A percentile compares a stretch with the other conserved stretches of the same genome.
phyloP scores from a whole-genome alignment of 2,797 vertebrate genomes.

The Coreius guichenoti region DNA sequence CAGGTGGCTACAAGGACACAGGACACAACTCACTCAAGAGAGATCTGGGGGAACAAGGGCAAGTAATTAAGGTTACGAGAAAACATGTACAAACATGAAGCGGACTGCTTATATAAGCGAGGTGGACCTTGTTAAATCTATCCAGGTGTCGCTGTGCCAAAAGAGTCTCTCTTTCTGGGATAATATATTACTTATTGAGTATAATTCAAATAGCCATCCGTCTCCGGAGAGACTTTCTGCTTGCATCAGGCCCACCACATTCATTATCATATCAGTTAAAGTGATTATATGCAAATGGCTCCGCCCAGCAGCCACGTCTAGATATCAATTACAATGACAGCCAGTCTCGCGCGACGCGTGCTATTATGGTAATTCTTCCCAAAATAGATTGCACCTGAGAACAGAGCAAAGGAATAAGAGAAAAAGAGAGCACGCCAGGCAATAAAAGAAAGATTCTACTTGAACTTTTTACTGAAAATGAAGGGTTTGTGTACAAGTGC shows the following conservation, averaged over 20 bases:
- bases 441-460: slow-evolving; percentile 28
- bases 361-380: slow-evolving; percentile 72
- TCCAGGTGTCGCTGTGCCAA: slow-evolving; percentile 64
- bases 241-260: slow-evolving; percentile 78
- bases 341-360: slow-evolving; percentile 69
- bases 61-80: slow-evolving; percentile 41
- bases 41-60: slow-evolving; percentile 33
- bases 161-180: slow-evolving; percentile 57
- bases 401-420: slow-evolving; percentile 54
- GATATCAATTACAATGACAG: slow-evolving; percentile 80
- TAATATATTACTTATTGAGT: slow-evolving; percentile 81
- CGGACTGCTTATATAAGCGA: slow-evolving; percentile 35
- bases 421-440: slow-evolving; percentile 45
- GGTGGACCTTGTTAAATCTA: slow-evolving; percentile 63
- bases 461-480: slow-evolving; percentile 16
- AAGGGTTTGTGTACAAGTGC: neutral
- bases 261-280: slow-evolving; percentile 84
- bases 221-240: slow-evolving; percentile 75
- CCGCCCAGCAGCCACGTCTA: slow-evolving; percentile 73
- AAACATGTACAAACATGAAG: slow-evolving; percentile 44
- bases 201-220: slow-evolving; percentile 80
- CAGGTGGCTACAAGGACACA: slow-evolving; percentile 34
- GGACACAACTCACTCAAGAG: slow-evolving; percentile 40
- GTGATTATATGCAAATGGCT: slow-evolving; percentile 83
- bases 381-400: slow-evolving; percentile 75